phyloP scores from a whole-genome alignment of 2,797 vertebrate species.

The Hemibagrus guttatus region DNA sequence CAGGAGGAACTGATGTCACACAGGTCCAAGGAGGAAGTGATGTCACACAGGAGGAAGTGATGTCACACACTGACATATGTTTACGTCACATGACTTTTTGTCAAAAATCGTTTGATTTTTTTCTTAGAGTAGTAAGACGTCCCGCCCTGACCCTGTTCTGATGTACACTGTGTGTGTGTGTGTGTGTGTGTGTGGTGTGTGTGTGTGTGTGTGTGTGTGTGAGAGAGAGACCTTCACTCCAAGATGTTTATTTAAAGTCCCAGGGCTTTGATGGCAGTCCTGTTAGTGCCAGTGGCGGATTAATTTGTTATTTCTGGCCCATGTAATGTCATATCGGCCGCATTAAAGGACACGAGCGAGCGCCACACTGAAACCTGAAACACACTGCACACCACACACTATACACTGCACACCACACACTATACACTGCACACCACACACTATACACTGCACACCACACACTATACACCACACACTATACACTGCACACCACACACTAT shows the following conservation, averaged over 20 bases:
- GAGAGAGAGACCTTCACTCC: neutral
- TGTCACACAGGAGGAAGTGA: neutral
- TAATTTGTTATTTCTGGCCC: constrained; percentile 65
- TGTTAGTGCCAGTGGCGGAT: constrained; percentile 64
- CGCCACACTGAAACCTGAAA: too few relatives aligned
- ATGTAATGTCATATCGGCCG: constrained; percentile 67
- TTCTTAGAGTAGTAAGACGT: neutral
- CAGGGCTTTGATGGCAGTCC: constrained; percentile 46
- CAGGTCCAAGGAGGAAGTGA: neutral
- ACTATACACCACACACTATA: too few relatives aligned
- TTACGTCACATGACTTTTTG: neutral
- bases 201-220: constrained; percentile 8
- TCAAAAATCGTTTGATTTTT: neutral
- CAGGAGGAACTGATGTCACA: neutral
- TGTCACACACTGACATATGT: neutral
- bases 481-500: too few relatives aligned
- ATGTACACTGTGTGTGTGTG: neutral
- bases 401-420: neutral
- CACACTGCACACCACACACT: neutral
- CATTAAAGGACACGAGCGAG: constrained; percentile 65
- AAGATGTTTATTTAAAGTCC: constrained; percentile 8
- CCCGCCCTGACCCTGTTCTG: neutral
- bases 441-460: too few relatives aligned
- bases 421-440: too few relatives aligned
- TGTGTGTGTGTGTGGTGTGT: constrained; percentile 17